phyloP scores from a whole-genome alignment of 2,113 vertebrate genomes.

The Ibidorhyncha struthersii region DNA sequence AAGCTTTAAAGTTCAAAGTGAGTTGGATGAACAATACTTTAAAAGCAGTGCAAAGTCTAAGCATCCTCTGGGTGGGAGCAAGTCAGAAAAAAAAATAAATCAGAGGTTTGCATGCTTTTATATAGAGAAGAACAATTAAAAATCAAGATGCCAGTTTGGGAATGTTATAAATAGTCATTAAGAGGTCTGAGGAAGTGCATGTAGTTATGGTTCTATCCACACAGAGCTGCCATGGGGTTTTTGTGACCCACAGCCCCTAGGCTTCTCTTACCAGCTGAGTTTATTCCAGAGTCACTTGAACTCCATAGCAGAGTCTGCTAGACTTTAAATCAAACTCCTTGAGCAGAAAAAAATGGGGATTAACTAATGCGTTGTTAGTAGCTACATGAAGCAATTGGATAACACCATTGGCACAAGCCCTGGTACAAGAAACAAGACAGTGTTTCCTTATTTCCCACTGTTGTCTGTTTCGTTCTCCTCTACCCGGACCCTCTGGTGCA shows the following conservation, averaged over 20 bases:
- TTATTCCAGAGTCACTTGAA: background rate
- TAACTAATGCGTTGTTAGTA: background rate
- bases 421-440: background rate
- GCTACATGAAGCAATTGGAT: background rate
- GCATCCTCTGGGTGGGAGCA: background rate
- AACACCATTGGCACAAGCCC: background rate
- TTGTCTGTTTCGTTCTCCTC: background rate
- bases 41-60: slow-evolving; percentile 56
- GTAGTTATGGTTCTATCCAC: background rate
- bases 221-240: accelerated
- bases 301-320: accelerated
- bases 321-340: background rate
- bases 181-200: background rate
- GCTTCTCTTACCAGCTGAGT: background rate
- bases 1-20: slow-evolving; percentile 78
- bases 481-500: no score
- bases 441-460: background rate
- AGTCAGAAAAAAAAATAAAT: background rate
- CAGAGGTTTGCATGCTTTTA: background rate
- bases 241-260: background rate
- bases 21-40: slow-evolving; percentile 70
- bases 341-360: background rate
- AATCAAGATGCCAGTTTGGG: background rate
- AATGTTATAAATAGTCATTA: background rate
- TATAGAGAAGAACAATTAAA: background rate